These are phyloP conservation scores for Agrochola lota DNA, from an alignment of 2,888 invertebrate genomes.

Conservation along the genomic window DNA sequence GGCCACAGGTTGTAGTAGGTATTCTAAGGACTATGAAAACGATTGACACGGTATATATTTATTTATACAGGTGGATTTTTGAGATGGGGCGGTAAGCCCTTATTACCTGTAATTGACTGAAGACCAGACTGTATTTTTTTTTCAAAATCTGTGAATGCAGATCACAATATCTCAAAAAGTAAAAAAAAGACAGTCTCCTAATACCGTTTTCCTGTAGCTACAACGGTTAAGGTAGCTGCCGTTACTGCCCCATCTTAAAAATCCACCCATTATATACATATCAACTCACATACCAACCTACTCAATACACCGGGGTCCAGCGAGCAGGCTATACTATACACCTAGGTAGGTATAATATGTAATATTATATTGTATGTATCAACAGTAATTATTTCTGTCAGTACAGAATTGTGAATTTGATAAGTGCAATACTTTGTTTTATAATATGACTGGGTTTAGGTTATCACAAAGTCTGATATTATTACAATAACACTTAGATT, in stretches of 20 bases:
- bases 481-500: neutral
- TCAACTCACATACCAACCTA: neutral
- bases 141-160: too few relatives aligned
- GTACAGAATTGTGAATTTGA: neutral
- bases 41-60: neutral
- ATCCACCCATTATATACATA: neutral
- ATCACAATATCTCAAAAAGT: too few relatives aligned
- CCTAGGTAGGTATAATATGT: neutral
- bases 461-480: neutral
- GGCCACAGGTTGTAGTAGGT: too few relatives aligned
- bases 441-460: neutral
- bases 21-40: neutral
- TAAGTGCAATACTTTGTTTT: slow-evolving; percentile 1
- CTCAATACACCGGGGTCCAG: neutral
- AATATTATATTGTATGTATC: neutral
- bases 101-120: too few relatives aligned
- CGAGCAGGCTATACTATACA: neutral
- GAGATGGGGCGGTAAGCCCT: too few relatives aligned
- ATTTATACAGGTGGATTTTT: neutral
- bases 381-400: neutral
- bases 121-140: too few relatives aligned
- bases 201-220: too few relatives aligned
- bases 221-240: too few relatives aligned
- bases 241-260: too few relatives aligned
- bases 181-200: too few relatives aligned